A percentile compares a stretch with the other conserved stretches of the same genome.
These are phyloP conservation scores for Meloidogyne hapla DNA, from an alignment of 1,140 invertebrate genomes.

Conservation along the genomic window DNA sequence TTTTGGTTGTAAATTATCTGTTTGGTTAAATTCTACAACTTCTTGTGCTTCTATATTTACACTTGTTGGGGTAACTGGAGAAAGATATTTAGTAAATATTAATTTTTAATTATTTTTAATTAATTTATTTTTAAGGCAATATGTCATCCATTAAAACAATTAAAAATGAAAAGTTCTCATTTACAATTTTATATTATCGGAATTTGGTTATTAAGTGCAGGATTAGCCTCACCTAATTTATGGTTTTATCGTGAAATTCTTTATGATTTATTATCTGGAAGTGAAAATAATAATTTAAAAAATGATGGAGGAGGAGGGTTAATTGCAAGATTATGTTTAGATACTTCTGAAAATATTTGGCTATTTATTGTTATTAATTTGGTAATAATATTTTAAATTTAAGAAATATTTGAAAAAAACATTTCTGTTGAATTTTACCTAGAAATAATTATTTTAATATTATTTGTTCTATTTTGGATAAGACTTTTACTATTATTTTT, in stretches of 20 bases:
- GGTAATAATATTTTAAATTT: background rate
- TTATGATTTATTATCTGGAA: slow-evolving; percentile 24
- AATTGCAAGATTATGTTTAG: slow-evolving; percentile 50
- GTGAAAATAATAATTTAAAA: background rate
- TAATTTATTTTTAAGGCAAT: slow-evolving; percentile 41
- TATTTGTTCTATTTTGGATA: too few species aligned
- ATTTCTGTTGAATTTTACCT: too few species aligned
- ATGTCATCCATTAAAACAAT: slow-evolving; percentile 59
- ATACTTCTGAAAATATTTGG: slow-evolving; percentile 51
- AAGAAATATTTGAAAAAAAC: background rate
- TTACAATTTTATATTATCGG: slow-evolving; percentile 53
- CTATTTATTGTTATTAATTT: slow-evolving; percentile 60
- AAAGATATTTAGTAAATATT: slow-evolving; percentile 28
- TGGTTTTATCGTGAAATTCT: slow-evolving; percentile 41
- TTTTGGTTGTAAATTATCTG: slow-evolving; percentile 60
- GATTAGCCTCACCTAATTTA: slow-evolving; percentile 53
- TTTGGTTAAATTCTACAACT: slow-evolving; percentile 60
- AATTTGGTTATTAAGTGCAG: slow-evolving; percentile 55
- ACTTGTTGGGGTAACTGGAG: slow-evolving; percentile 54
- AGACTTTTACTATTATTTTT: too few species aligned
- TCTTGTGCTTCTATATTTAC: slow-evolving; percentile 62
- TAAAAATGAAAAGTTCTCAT: slow-evolving; percentile 40
- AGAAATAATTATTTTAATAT: too few species aligned
- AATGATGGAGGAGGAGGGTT: slow-evolving; percentile 10
- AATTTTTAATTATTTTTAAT: background rate